A percentile compares a stretch with the other conserved stretches of the same genome.
Evolutionary conservation across 2,797 vertebrate genomes (phyloP).

Genomic region (Peromyscus melanophrys): DNA sequence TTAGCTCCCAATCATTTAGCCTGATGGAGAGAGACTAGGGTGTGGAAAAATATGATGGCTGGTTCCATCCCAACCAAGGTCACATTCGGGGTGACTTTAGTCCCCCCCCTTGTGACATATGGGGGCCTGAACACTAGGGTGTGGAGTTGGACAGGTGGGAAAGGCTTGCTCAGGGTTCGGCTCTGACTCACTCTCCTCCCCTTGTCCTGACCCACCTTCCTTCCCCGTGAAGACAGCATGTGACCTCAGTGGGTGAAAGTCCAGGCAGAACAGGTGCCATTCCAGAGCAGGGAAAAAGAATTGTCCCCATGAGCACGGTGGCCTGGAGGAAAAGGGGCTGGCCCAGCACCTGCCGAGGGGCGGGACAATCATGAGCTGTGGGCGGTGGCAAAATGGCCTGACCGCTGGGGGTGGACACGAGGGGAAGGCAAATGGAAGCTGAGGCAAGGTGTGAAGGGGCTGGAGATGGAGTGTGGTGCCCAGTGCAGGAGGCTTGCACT

Average conservation of each 20-base stretch:
- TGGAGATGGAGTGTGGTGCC: background rate
- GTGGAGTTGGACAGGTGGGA: accelerated
- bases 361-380: background rate
- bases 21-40: background rate
- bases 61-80: background rate
- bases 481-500: background rate
- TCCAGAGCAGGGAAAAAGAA: background rate
- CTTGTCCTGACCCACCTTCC: background rate
- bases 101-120: background rate
- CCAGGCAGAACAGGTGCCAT: background rate
- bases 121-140: background rate
- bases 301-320: background rate
- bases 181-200: background rate
- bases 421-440: background rate
- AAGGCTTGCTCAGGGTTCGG: background rate
- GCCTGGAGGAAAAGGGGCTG: background rate
- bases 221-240: background rate
- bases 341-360: background rate
- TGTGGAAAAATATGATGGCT: background rate
- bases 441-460: background rate
- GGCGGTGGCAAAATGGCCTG: background rate
- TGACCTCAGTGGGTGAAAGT: background rate
- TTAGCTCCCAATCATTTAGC: conserved; percentile 4
- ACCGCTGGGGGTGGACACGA: background rate
- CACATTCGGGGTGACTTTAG: background rate